A percentile compares a stretch with the other conserved stretches of the same genome.
phyloP scores from a whole-genome alignment of 2,797 vertebrate genomes.

The Ctenopoma kingsleyae region DNA sequence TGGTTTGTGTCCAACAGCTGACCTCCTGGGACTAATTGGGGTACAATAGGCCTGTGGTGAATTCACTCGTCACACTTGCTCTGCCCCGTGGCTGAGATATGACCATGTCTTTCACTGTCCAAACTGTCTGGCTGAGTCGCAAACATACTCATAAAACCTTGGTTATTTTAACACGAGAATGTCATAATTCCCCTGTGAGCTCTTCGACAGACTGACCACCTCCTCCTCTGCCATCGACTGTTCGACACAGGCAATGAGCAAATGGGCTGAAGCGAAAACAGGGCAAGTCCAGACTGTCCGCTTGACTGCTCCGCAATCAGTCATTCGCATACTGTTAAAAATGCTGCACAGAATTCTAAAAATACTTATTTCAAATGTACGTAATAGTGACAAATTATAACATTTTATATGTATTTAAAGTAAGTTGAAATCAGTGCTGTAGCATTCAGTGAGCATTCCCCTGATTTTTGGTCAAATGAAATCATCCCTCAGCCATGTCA shows the following conservation, averaged over 20 bases:
- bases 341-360: slow-evolving; percentile 1
- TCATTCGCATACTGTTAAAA: slow-evolving; percentile 59
- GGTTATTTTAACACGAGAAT: slow-evolving; percentile 57
- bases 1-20: slow-evolving; percentile 36
- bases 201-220: slow-evolving; percentile 63
- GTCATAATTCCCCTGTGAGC: slow-evolving; percentile 54
- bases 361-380: slow-evolving; percentile 16
- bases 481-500: slow-evolving; percentile 53
- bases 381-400: slow-evolving; percentile 5
- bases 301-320: slow-evolving; percentile 72
- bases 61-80: slow-evolving; percentile 43
- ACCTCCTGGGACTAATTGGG: slow-evolving; percentile 64
- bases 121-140: slow-evolving; percentile 34
- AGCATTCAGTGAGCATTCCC: slow-evolving; percentile 76
- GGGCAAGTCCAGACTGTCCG: slow-evolving; percentile 63
- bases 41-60: slow-evolving; percentile 50
- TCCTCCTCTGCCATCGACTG: slow-evolving; percentile 48
- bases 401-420: slow-evolving; percentile 33
- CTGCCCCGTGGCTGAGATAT: slow-evolving; percentile 52
- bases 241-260: slow-evolving; percentile 55
- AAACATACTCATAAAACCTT: slow-evolving; percentile 41
- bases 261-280: slow-evolving; percentile 65
- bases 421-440: slow-evolving; percentile 20
- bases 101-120: slow-evolving; percentile 39
- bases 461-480: slow-evolving; percentile 58